Evolutionary conservation across 2,888 invertebrate species (phyloP).

Genomic region (Ochropleura leucogaster): DNA sequence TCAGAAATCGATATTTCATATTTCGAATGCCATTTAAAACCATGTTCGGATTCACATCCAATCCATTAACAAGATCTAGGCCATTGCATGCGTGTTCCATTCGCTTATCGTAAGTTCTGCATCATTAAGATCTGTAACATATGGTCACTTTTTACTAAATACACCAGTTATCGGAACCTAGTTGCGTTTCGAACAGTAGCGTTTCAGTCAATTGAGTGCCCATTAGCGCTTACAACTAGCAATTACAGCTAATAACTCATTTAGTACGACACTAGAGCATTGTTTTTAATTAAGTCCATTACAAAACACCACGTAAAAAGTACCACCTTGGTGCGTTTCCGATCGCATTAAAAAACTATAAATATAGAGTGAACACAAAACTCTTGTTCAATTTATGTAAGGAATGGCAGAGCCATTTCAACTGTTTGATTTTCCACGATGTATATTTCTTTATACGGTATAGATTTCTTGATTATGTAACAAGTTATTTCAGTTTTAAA

Average conservation of each 20-base stretch:
- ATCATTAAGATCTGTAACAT: slow-evolving; percentile 53
- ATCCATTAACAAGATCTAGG: slow-evolving; percentile 47
- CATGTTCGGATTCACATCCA: slow-evolving; percentile 39
- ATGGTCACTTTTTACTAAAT: slow-evolving; percentile 33
- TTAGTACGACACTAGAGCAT: slow-evolving; percentile 54
- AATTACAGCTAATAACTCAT: slow-evolving; percentile 67
- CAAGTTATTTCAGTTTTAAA: background rate
- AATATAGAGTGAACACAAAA: slow-evolving; percentile 21
- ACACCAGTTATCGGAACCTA: slow-evolving; percentile 44
- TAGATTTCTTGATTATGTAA: slow-evolving; percentile 17
- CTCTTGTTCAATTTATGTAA: slow-evolving; percentile 36
- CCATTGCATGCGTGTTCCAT: slow-evolving; percentile 53
- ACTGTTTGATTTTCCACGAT: slow-evolving; percentile 5
- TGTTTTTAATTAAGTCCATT: slow-evolving; percentile 40
- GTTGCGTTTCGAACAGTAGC: slow-evolving; percentile 44
- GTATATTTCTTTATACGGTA: background rate
- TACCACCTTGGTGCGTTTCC: slow-evolving; percentile 42
- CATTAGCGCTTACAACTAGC: slow-evolving; percentile 56
- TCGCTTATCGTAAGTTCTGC: slow-evolving; percentile 40
- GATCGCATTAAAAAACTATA: slow-evolving; percentile 45
- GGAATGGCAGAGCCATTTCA: slow-evolving; percentile 26
- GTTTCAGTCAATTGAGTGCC: slow-evolving; percentile 61
- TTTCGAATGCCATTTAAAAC: slow-evolving; percentile 52
- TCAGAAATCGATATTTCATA: slow-evolving; percentile 43
- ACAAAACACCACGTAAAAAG: slow-evolving; percentile 41